Base-by-base conservation (phyloP, 2,113 vertebrate genomes). In the Pollachius pollachius region DNA sequence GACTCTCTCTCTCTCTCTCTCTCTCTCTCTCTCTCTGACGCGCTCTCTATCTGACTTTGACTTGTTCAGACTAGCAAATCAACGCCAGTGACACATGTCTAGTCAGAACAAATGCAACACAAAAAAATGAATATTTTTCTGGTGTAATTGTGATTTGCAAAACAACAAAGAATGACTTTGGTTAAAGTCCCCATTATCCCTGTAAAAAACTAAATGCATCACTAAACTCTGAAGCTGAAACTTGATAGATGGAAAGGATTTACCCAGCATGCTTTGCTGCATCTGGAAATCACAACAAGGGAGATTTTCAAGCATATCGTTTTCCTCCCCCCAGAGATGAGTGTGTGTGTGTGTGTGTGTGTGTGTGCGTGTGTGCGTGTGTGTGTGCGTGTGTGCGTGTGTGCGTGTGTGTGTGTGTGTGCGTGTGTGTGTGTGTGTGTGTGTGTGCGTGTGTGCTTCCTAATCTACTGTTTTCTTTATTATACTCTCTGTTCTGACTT, bases 341-440 rank as follows among this genome's bases (percentile, higher is more conserved):
- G 6, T 21, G 59, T 8, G 59, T 61, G 59, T 61, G 59, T 61
- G 59, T 61, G 59, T 23, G 19, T 61, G 59, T 13, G 5, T 23
- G 59, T 61, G 18, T 61, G 65, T 25, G 48, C 54, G 65, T 54
- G 48, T 66, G 65, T 52, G 15, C 54, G 65, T 67, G 65, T 54
- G 48, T 54, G 41, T 66, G 41, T 21, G 41, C 54, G 48, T 66
- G 41, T 66, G 21, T 62, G 60, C 25, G 60, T 62, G 60, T 62
- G 60, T 25, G 21, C 27, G 60, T 15, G 8, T 25, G 60, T 62
- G 19, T 62, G 65, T 25, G 52, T 67, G 65, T 56, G 52, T 67
- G 65, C 25, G 15, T 67, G 65, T 67, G 65, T 54, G 48, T 52
- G 37, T 66, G 37, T 19, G 41, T 65, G 41, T 65, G 37, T 65